Percentiles rank a stretch among this genome's conserved stretches.
phyloP scores from a whole-genome alignment of 2,797 vertebrate species.

The Propithecus perrieri region DNA sequence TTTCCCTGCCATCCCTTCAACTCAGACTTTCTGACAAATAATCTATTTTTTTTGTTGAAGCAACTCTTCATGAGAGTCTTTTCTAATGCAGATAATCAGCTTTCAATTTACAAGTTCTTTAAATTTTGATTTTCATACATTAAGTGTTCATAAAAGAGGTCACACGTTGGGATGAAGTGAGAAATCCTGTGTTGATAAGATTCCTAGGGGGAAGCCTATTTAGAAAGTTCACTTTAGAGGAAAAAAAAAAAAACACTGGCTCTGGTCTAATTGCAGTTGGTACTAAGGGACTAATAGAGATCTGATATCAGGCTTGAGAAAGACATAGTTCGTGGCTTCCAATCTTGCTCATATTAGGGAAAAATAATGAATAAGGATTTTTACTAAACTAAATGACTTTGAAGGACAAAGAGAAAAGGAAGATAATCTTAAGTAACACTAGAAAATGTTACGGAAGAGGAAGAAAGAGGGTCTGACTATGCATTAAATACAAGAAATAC shows the following conservation, averaged over 20 bases:
- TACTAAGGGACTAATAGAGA: background rate
- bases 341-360: slow-evolving; percentile 12
- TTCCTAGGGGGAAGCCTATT: background rate
- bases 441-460: background rate
- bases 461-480: background rate
- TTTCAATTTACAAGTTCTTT: slow-evolving; percentile 32
- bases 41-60: slow-evolving; percentile 21
- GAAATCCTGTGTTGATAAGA: slow-evolving; percentile 16
- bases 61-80: slow-evolving; percentile 14
- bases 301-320: background rate
- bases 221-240: background rate
- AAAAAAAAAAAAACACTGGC: background rate
- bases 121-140: slow-evolving; percentile 46
- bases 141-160: slow-evolving; percentile 52
- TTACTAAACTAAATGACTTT: slow-evolving; percentile 36
- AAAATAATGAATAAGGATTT: slow-evolving; percentile 40
- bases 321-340: slow-evolving; percentile 13
- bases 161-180: slow-evolving; percentile 18
- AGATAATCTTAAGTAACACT: background rate
- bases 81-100: slow-evolving; percentile 19
- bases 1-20: background rate
- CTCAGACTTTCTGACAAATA: slow-evolving; percentile 31
- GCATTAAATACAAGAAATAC: background rate
- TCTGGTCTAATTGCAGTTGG: background rate
- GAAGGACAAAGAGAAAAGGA: slow-evolving; percentile 49